Evolutionary conservation across 2,113 vertebrate genomes (phyloP).

Genomic region (Promerops cafer): DNA sequence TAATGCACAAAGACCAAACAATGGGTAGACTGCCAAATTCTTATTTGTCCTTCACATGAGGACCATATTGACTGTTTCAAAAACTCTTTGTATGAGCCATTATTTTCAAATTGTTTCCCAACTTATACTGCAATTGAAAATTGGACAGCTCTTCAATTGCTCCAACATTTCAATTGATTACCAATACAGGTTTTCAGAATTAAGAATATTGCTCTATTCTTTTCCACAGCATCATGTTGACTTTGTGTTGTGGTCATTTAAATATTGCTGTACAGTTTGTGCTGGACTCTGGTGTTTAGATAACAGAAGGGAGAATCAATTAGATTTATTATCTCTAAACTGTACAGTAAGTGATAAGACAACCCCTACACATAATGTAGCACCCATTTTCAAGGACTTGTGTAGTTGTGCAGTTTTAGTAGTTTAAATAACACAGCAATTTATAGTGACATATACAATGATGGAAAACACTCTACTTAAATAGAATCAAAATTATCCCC

Average conservation of each 20-base stretch:
- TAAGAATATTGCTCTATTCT: slow-evolving; percentile 79
- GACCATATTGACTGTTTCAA: slow-evolving; percentile 89
- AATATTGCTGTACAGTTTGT: slow-evolving; percentile 77
- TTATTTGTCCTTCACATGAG: slow-evolving; percentile 92
- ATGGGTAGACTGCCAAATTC: slow-evolving; percentile 64
- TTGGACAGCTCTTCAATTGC: slow-evolving; percentile 97
- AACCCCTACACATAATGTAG: slow-evolving; percentile 12
- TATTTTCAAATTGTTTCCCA: slow-evolving; percentile 99
- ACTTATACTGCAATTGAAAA: slow-evolving; percentile 94
- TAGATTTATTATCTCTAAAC: slow-evolving; percentile 76
- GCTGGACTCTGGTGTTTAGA: slow-evolving; percentile 67
- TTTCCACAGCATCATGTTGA: slow-evolving; percentile 65
- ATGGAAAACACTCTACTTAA: background rate
- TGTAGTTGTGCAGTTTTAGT: background rate
- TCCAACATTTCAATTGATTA: slow-evolving; percentile 93
- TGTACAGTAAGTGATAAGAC: slow-evolving; percentile 43
- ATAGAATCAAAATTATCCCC: background rate
- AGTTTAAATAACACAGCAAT: background rate
- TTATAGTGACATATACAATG: background rate
- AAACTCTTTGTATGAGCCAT: slow-evolving; percentile 87
- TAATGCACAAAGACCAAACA: slow-evolving; percentile 58
- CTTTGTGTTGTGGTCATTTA: slow-evolving; percentile 82
- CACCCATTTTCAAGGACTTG: slow-evolving; percentile 66
- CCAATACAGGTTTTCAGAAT: slow-evolving; percentile 88
- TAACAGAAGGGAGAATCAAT: slow-evolving; percentile 75